Evolutionary conservation across 2,888 invertebrate genomes (phyloP), one percentile per base, ranked within the genome.

Genomic region (Hylaea fasciaria): DNA sequence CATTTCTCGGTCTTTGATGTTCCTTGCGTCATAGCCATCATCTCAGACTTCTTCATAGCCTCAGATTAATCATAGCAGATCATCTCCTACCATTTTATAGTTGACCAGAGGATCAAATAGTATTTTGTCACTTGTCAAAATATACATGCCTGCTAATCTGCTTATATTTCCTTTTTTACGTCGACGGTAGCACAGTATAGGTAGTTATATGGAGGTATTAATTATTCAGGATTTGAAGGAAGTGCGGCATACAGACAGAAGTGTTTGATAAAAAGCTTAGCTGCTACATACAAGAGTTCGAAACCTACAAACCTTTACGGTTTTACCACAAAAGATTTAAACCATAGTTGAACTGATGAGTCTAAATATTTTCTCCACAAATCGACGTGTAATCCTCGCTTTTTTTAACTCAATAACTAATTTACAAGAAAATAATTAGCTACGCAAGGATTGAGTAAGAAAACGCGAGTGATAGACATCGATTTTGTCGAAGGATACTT

Each of bases 1-100:
- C 72, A 74, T 77, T 72, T 75, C 67, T 64, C 59, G 58, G 66
- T 56, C 75, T 78, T 77, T 78, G 76, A 76, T 64, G 71, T 69
- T 51, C 13, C 49, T 65, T 69, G 71, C 77, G 78, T 78, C 74
- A 79, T 61, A 64, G n/a, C n/a, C n/a, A n/a, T n/a, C n/a, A n/a
- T n/a, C n/a, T n/a, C n/a, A n/a, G n/a, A n/a, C n/a, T n/a, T n/a
- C n/a, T n/a, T n/a, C n/a, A n/a, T n/a, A n/a, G n/a, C n/a, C n/a
- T n/a, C n/a, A n/a, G n/a, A 57, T 65, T 51, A 53, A 69, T 67
- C 64, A 52, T 65, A 62, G 52, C 64, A 57, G 62, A 52, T 66
- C 69, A 58, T 51, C 54, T 56, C 43, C 55, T 53, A 41, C 51
- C 49, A 44, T 65, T 64, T 55, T 54, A 52, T 57, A 37, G 56